phyloP scores from a whole-genome alignment of 1,140 invertebrate genomes.

The Drosophila sp. region DNA sequence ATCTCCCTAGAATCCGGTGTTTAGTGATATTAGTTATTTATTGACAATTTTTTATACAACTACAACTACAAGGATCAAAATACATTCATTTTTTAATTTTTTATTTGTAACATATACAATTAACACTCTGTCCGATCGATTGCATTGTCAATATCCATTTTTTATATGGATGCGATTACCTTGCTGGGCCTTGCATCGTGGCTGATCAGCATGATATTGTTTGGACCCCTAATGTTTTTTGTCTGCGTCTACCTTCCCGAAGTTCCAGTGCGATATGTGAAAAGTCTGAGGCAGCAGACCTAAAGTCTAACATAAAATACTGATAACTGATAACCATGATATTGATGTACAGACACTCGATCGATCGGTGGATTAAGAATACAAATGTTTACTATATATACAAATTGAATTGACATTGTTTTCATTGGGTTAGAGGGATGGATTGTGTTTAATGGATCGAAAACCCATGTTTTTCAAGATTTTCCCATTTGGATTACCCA shows the following conservation, averaged over 20 bases:
- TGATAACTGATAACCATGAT: slow-evolving; percentile 37
- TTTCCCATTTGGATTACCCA: too few relatives aligned
- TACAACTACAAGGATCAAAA: neutral
- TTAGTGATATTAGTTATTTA: slow-evolving; percentile 80
- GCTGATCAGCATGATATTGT: slow-evolving; percentile 69
- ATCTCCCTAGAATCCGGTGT: slow-evolving; percentile 66
- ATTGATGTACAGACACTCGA: slow-evolving; percentile 54
- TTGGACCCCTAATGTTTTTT: slow-evolving; percentile 74
- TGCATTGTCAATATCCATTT: slow-evolving; percentile 2
- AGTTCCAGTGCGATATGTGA: slow-evolving; percentile 73
- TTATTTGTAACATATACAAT: slow-evolving; percentile 3
- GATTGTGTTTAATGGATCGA: too few relatives aligned
- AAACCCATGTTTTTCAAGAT: too few relatives aligned
- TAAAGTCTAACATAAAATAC: slow-evolving; percentile 50
- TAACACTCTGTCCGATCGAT: slow-evolving; percentile 52
- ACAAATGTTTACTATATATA: slow-evolving; percentile 36
- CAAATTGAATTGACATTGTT: slow-evolving; percentile 4
- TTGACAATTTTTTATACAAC: slow-evolving; percentile 48
- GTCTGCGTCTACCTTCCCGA: slow-evolving; percentile 77
- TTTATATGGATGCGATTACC: slow-evolving; percentile 68
- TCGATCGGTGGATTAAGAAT: slow-evolving; percentile 32
- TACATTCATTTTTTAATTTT: slow-evolving; percentile 10
- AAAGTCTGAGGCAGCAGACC: slow-evolving; percentile 67
- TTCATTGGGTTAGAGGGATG: too few relatives aligned
- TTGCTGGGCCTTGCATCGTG: slow-evolving; percentile 67